These are phyloP conservation scores for Drosophila planitibia DNA, from an alignment of 2,888 invertebrate genomes.

Conservation along the genomic window DNA sequence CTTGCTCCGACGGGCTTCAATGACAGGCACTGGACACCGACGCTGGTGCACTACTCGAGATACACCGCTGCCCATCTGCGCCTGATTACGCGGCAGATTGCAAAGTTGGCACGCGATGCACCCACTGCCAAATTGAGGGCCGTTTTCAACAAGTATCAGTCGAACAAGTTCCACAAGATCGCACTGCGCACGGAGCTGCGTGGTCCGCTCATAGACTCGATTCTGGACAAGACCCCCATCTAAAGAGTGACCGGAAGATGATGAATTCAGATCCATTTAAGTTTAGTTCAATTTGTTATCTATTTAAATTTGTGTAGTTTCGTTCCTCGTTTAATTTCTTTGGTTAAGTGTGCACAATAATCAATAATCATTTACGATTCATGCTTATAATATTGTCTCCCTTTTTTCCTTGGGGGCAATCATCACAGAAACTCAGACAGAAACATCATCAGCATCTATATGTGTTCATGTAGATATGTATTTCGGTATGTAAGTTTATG, in stretches of 20 bases:
- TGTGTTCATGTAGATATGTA: conserved; percentile 30
- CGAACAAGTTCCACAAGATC: conserved; percentile 82
- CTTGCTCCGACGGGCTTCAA: conserved; percentile 68
- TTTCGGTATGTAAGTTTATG: conserved; percentile 30
- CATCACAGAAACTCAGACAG: too few relatives aligned
- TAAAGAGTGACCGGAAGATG: too few relatives aligned
- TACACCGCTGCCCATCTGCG: conserved; percentile 90
- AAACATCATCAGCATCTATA: conserved; percentile 14
- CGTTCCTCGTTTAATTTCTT: conserved; percentile 33
- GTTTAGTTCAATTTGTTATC: conserved; percentile 74
- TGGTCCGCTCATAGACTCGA: too few relatives aligned
- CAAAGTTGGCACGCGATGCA: conserved; percentile 89
- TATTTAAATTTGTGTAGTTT: conserved; percentile 66
- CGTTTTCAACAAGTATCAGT: conserved; percentile 89
- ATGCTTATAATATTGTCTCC: conserved; percentile 8
- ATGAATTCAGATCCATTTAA: conserved; percentile 81
- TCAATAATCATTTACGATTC: conserved; percentile 21
- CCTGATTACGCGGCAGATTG: conserved; percentile 89
- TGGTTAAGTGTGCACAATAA: conserved; percentile 46
- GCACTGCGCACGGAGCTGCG: too few relatives aligned
- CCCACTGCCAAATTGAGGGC: conserved; percentile 90
- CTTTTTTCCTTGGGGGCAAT: conserved; percentile 9
- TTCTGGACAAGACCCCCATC: too few relatives aligned
- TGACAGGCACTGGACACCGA: conserved; percentile 89
- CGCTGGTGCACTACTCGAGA: conserved; percentile 91